Evolutionary conservation across 1,140 invertebrate genomes (phyloP), one percentile per base, ranked within the genome.

Genomic region (Chironomus striatipennis): DNA sequence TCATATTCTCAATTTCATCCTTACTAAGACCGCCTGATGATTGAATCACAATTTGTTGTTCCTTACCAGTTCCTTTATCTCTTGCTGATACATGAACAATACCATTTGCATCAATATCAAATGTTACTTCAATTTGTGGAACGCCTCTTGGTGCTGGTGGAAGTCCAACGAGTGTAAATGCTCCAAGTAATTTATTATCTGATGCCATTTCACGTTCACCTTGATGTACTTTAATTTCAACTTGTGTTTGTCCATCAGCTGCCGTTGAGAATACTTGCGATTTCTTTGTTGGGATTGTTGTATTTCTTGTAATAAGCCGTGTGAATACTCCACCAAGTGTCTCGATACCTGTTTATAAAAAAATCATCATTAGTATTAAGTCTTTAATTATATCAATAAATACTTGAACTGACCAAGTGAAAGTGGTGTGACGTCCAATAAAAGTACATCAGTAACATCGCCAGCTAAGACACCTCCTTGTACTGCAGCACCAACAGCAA

Each of bases 1-100:
- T 93, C 98, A 99, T 99, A 83, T 99, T 99, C 86, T 99, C 98
- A 80, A 99, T 99, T 84, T 99, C 98, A 82, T 99, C 98, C 84
- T 99, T 99, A 81, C 94, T 98, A 12, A 99, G 85, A 78, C 98
- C 98, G 81, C 98, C 98, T 73, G 96, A 98, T 0, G 98, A 99
- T 82, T 99, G 97, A 83, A 99, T 99, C 2, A 99, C 94, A 86
- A 99, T 98, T 86, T 99, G 97, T 85, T 99, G 98, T 87, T 99
- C 98, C 83, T 98, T 99, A 79, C 97, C 98, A 77, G 97, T 99
- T 77, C 96, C 98, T 85, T 98, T 98, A 80, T 99, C 98, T 77
- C 94, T 87, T 2, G 98, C 98, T 15, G 95, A 98, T 1, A 99
- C 98, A 82, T 99, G 96, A 10, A 99, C 97, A 82, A 99, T 99